Percentiles rank a stretch among this genome's conserved stretches.
Conservation (phyloP, 2,113 vertebrate species). For the Nesogale talazaci region DNA sequence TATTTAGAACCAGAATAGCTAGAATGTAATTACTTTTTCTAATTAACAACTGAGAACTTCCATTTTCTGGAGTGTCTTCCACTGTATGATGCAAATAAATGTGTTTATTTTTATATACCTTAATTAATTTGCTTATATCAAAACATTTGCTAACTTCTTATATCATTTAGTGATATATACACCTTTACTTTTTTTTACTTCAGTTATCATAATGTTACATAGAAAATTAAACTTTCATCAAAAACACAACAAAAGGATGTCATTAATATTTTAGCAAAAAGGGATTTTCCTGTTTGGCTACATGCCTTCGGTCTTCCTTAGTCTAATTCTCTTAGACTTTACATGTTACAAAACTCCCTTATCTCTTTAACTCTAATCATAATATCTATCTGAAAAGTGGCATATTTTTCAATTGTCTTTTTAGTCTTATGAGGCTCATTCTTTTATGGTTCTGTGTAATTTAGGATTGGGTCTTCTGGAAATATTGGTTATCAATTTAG, state of each 20-base stretch:
- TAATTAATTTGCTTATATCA: conserved; percentile 13
- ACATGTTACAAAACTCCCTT: background rate
- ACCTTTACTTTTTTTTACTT: background rate
- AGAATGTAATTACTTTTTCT: background rate
- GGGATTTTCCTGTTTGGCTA: background rate
- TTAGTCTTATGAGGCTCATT: background rate
- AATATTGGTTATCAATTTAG: background rate
- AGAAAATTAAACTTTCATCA: conserved; percentile 1
- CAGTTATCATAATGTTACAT: background rate
- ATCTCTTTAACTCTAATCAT: background rate
- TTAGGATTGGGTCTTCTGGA: background rate
- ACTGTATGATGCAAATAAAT: background rate
- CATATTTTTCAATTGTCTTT: background rate
- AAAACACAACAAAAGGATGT: background rate
- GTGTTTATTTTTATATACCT: too few species aligned
- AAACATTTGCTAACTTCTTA: background rate
- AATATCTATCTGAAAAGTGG: background rate
- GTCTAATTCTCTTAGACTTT: background rate
- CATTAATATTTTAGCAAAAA: background rate
- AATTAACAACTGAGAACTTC: background rate
- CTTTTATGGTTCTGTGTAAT: background rate
- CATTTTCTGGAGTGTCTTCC: background rate
- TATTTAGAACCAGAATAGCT: background rate
- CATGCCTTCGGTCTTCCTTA: background rate
- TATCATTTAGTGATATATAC: background rate